Evolutionary conservation across 2,113 vertebrate species (phyloP).

Genomic region (Anser brachyrhynchus): DNA sequence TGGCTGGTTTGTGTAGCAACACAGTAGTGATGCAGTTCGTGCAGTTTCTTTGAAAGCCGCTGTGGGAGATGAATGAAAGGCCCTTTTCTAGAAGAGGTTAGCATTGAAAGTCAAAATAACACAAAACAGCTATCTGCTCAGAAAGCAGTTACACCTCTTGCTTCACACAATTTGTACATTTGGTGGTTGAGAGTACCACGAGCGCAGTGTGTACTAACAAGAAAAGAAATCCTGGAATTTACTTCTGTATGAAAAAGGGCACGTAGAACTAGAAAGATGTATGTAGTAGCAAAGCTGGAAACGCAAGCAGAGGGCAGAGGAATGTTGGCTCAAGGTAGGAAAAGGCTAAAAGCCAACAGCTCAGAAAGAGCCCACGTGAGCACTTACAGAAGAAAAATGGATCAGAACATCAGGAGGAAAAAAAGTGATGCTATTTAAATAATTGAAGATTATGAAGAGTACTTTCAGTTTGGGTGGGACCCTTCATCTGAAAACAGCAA

Average conservation of each 20-base stretch:
- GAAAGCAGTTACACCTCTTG: background rate
- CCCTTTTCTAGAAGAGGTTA: background rate
- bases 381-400: background rate
- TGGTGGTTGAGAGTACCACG: background rate
- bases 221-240: background rate
- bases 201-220: background rate
- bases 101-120: background rate
- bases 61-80: background rate
- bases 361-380: background rate
- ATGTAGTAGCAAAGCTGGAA: background rate
- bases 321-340: background rate
- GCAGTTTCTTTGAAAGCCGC: background rate
- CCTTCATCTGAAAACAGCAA: background rate
- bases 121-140: background rate
- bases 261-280: background rate
- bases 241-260: background rate
- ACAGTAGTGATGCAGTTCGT: background rate
- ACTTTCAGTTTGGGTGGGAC: background rate
- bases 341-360: background rate
- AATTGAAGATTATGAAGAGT: background rate
- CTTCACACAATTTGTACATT: background rate
- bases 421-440: conserved; percentile 5
- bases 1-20: background rate
- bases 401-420: background rate
- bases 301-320: background rate